These are phyloP conservation scores for Nemapogon koenigi DNA, from an alignment of 2,888 invertebrate species.

Conservation along the genomic window DNA sequence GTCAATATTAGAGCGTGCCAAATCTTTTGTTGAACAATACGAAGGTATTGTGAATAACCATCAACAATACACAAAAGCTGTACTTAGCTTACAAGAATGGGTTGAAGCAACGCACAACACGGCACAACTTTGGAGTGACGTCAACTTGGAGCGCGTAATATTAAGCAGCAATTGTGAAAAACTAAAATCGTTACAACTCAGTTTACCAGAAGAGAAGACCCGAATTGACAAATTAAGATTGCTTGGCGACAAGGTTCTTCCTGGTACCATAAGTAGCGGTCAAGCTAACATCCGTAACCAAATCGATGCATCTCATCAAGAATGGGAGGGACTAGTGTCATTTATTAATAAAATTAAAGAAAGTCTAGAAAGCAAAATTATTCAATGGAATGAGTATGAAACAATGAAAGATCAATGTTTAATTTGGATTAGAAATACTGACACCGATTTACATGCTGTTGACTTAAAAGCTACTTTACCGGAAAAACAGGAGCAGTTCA, in stretches of 20 bases:
- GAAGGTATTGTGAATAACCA: conserved; percentile 89
- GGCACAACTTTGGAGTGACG: conserved; percentile 82
- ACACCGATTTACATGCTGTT: conserved; percentile 85
- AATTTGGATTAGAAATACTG: conserved; percentile 87
- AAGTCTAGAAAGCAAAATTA: conserved; percentile 80
- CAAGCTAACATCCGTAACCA: conserved; percentile 86
- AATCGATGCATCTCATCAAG: conserved; percentile 87
- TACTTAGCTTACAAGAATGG: conserved; percentile 88
- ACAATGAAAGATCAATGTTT: conserved; percentile 83
- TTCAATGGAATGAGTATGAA: conserved; percentile 93
- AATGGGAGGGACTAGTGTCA: conserved; percentile 85
- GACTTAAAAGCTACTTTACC: conserved; percentile 82
- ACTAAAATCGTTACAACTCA: conserved; percentile 78
- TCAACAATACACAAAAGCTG: conserved; percentile 86
- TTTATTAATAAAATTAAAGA: conserved; percentile 80
- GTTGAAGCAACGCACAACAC: conserved; percentile 84
- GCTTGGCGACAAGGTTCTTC: conserved; percentile 89
- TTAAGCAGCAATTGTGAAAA: conserved; percentile 87
- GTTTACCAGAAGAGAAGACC: conserved; percentile 85
- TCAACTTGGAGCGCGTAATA: conserved; percentile 82
- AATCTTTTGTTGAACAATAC: conserved; percentile 82
- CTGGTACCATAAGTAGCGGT: conserved; percentile 83
- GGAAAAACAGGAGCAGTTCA: conserved; percentile 86
- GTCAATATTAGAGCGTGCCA: conserved; percentile 71
- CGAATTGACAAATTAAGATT: conserved; percentile 80